Evolutionary conservation across 1,140 invertebrate species (phyloP).

Genomic region (Stegodyphus mimosarum): DNA sequence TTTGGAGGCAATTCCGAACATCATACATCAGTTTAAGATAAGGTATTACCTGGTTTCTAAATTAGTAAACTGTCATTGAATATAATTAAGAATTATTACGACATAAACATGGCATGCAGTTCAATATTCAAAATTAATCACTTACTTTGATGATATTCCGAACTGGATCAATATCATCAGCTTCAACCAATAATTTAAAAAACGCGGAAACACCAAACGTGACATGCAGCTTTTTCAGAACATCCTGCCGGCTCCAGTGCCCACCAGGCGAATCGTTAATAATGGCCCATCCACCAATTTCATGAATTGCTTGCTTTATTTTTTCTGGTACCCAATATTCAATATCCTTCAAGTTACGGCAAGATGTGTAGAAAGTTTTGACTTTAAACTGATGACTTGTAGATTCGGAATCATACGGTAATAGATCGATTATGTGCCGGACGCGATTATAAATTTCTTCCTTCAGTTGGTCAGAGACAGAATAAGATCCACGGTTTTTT

Average conservation of each 20-base stretch:
- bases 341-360: slow-evolving; percentile 60
- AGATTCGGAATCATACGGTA: slow-evolving; percentile 52
- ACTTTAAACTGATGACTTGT: slow-evolving; percentile 59
- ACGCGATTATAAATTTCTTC: slow-evolving; percentile 31
- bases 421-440: slow-evolving; percentile 59
- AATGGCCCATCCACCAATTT: slow-evolving; percentile 61
- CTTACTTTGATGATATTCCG: slow-evolving; percentile 71
- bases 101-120: no score
- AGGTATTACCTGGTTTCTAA: no score
- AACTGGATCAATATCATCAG: slow-evolving; percentile 68
- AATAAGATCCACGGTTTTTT: slow-evolving; percentile 55
- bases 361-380: slow-evolving; percentile 63
- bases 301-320: slow-evolving; percentile 61
- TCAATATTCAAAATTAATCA: not conserved
- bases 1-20: no score
- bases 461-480: slow-evolving; percentile 23
- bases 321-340: slow-evolving; percentile 57
- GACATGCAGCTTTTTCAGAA: slow-evolving; percentile 69
- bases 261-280: slow-evolving; percentile 31
- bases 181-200: slow-evolving; percentile 71
- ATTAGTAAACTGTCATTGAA: no score
- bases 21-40: no score
- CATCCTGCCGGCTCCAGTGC: slow-evolving; percentile 55
- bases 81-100: no score
- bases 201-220: slow-evolving; percentile 70